These are phyloP conservation scores for Pomacea canaliculata DNA, from an alignment of 2,888 invertebrate species.

Conservation along the genomic window DNA sequence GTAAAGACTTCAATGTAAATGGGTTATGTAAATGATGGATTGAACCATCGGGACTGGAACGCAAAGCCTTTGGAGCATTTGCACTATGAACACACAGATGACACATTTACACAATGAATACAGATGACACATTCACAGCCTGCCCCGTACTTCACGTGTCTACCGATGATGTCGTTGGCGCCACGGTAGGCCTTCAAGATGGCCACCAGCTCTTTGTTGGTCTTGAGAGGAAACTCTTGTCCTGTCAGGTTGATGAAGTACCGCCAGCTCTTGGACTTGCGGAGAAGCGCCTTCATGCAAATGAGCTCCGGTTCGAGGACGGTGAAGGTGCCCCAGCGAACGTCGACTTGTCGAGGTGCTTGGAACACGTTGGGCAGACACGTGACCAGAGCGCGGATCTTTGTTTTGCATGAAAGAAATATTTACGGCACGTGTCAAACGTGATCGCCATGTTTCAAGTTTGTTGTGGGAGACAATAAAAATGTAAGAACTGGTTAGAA, in stretches of 20 bases:
- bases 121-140: no score
- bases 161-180: slow-evolving; percentile 51
- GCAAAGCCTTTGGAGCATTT: no score
- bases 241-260: slow-evolving; percentile 23
- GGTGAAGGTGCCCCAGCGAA: slow-evolving; percentile 2
- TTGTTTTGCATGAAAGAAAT: no score
- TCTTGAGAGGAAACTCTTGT: slow-evolving; percentile 58
- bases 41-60: no score
- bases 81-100: no score
- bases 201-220: slow-evolving; percentile 56
- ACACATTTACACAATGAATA: no score
- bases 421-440: no score
- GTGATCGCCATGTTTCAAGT: no score
- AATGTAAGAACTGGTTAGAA: no score
- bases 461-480: no score
- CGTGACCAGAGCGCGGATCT: not conserved
- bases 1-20: no score
- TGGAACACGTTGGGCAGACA: slow-evolving; percentile 67
- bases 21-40: no score
- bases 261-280: slow-evolving; percentile 31
- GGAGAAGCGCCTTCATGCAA: slow-evolving; percentile 12
- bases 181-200: slow-evolving; percentile 57
- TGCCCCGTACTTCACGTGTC: slow-evolving; percentile 18
- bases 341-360: slow-evolving; percentile 37
- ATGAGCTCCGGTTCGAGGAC: slow-evolving; percentile 16